Conservation (phyloP, 1,140 invertebrate genomes). For the Bemisia tabaci region DNA sequence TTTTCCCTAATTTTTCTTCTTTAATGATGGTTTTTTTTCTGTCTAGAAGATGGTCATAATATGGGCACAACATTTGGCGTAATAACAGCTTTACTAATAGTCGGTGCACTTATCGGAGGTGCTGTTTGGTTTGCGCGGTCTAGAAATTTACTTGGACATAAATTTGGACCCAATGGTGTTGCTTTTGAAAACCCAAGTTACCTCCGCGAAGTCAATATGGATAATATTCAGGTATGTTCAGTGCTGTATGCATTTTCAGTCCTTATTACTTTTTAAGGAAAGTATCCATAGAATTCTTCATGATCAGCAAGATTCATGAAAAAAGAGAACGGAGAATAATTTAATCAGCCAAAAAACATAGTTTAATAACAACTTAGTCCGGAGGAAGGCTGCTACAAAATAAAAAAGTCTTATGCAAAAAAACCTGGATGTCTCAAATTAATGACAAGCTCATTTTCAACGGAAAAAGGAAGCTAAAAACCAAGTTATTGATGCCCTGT, state of each 20-base stretch:
- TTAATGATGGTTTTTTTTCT: background rate
- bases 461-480: too few species aligned
- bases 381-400: too few species aligned
- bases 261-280: background rate
- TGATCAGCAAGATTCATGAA: too few species aligned
- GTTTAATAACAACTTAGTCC: too few species aligned
- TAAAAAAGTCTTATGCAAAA: too few species aligned
- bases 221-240: slow-evolving; percentile 46
- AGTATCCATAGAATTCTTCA: background rate
- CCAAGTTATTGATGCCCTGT: too few species aligned
- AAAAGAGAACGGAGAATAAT: too few species aligned
- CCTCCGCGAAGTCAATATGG: slow-evolving; percentile 55
- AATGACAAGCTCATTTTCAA: too few species aligned
- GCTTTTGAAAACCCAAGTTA: slow-evolving; percentile 78
- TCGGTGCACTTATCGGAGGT: slow-evolving; percentile 43
- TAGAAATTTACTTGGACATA: slow-evolving; percentile 39
- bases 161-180: slow-evolving; percentile 44
- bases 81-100: slow-evolving; percentile 47
- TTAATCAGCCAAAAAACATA: too few species aligned
- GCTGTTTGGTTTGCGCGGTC: slow-evolving; percentile 50
- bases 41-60: slow-evolving; percentile 28
- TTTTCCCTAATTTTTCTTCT: too few species aligned
- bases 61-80: slow-evolving; percentile 48
- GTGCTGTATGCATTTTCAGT: background rate
- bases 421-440: too few species aligned